phyloP scores from a whole-genome alignment of 1,140 invertebrate genomes.

The Drosophila lowei region DNA sequence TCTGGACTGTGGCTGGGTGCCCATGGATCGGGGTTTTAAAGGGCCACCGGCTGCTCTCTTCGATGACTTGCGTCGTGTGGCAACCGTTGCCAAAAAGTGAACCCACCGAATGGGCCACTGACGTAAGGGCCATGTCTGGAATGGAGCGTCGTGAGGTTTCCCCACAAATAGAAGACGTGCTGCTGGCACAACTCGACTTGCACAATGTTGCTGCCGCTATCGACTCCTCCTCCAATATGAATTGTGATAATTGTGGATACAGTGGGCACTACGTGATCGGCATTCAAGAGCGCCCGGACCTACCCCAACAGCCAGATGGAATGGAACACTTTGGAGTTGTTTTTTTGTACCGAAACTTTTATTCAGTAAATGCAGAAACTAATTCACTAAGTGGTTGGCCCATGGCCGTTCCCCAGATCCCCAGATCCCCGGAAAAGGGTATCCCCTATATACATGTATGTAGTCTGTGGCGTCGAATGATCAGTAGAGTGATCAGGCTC shows the following conservation, averaged over 20 bases:
- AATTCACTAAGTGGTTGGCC: conserved; percentile 63
- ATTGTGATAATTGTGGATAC: conserved; percentile 45
- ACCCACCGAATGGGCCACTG: conserved; percentile 20
- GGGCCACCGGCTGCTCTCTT: conserved; percentile 6
- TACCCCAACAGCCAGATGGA: conserved; percentile 40
- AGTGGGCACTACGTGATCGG: conserved; percentile 42
- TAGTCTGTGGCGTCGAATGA: conserved; percentile 29
- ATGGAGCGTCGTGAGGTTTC: conserved; percentile 41
- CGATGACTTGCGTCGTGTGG: conserved; percentile 23
- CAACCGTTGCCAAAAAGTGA: conserved; percentile 59
- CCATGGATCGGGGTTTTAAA: conserved; percentile 55
- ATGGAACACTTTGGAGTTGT: conserved; percentile 2
- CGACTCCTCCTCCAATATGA: conserved; percentile 32
- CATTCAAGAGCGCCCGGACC: conserved; percentile 35
- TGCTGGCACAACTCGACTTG: conserved; percentile 30
- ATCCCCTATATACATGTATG: conserved; percentile 41
- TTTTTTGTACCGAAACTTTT: conserved; percentile 83
- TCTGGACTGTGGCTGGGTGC: conserved; percentile 44
- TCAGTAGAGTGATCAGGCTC: conserved; percentile 9
- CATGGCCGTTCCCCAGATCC: conserved; percentile 51
- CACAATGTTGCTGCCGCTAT: conserved; percentile 31
- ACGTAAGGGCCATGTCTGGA: conserved; percentile 38
- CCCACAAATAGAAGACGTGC: conserved; percentile 55
- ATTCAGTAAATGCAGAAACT: conserved; percentile 81
- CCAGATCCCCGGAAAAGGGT: conserved; percentile 61